phyloP scores from a whole-genome alignment of 2,888 invertebrate genomes.

The Heliconius hortense region DNA sequence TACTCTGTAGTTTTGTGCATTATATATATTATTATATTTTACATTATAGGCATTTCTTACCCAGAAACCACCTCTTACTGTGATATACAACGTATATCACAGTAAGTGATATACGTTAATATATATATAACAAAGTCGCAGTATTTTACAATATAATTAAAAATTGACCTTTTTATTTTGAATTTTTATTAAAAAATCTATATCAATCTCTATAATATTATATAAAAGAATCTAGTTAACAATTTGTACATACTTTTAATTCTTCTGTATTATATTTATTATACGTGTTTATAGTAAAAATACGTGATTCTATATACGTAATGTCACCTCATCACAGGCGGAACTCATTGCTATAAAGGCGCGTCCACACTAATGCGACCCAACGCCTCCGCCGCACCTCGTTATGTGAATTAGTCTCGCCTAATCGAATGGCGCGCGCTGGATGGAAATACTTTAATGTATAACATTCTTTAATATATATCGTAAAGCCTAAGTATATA shows the following conservation, averaged over 20 bases:
- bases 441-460: slow-evolving; percentile 35
- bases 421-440: slow-evolving; percentile 51
- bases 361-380: slow-evolving; percentile 51
- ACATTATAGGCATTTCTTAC: no score
- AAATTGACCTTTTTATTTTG: no score
- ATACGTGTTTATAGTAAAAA: no score
- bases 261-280: not conserved
- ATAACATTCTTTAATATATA: slow-evolving; percentile 28
- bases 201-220: not conserved
- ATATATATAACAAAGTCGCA: no score
- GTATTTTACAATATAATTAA: no score
- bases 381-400: slow-evolving; percentile 55
- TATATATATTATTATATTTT: no score
- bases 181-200: not conserved
- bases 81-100: no score
- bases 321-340: slow-evolving; percentile 38
- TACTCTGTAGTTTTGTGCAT: no score
- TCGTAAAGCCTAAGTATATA: not conserved
- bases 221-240: not conserved
- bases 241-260: not conserved
- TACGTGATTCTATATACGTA: slow-evolving; percentile 21
- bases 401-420: slow-evolving; percentile 62
- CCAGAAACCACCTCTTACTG: no score
- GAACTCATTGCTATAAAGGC: slow-evolving; percentile 45
- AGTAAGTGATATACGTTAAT: no score